A percentile compares a stretch with the other conserved stretches of the same genome.
These are phyloP conservation scores for Ips nitidus DNA, from an alignment of 1,140 invertebrate genomes.

Conservation along the genomic window DNA sequence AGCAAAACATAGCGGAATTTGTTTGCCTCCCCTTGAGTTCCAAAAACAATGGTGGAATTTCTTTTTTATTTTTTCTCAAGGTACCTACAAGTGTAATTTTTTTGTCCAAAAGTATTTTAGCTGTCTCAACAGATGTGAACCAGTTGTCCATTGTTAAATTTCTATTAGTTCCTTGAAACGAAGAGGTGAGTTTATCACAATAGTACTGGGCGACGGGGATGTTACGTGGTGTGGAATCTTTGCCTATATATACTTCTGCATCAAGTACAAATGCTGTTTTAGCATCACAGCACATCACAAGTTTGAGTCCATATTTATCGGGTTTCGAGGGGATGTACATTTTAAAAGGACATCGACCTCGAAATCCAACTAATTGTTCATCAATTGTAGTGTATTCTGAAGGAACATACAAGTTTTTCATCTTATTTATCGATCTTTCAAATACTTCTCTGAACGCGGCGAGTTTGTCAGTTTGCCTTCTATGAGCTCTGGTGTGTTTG, in stretches of 20 bases:
- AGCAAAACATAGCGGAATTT: slow-evolving; percentile 19
- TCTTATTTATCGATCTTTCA: slow-evolving; percentile 47
- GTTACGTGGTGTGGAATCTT: slow-evolving; percentile 16
- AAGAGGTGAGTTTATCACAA: slow-evolving; percentile 41
- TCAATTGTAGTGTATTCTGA: slow-evolving; percentile 51
- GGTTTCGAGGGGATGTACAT: slow-evolving; percentile 51
- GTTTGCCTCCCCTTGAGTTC: slow-evolving; percentile 26
- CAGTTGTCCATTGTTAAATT: slow-evolving; percentile 47
- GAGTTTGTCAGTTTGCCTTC: slow-evolving; percentile 43
- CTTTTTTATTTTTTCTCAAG: slow-evolving; percentile 46
- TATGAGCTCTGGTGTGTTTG: slow-evolving; percentile 41
- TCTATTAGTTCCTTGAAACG: slow-evolving; percentile 39
- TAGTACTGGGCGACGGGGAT: slow-evolving; percentile 33
- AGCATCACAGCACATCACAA: slow-evolving; percentile 40
- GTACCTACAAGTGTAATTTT: slow-evolving; percentile 45
- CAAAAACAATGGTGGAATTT: slow-evolving; percentile 45
- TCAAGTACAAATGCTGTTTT: slow-evolving; percentile 41
- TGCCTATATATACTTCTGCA: slow-evolving; percentile 45
- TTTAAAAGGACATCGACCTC: slow-evolving; percentile 50
- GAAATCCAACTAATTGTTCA: slow-evolving; percentile 51
- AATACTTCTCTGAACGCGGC: slow-evolving; percentile 50
- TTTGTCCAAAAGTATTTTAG: slow-evolving; percentile 38
- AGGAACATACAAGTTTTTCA: slow-evolving; percentile 47
- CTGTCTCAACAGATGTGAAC: slow-evolving; percentile 41
- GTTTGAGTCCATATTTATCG: slow-evolving; percentile 49